Evolutionary conservation across 2,888 invertebrate genomes (phyloP), one percentile per base, ranked within the genome.

Genomic region (Leuctra nigra): DNA sequence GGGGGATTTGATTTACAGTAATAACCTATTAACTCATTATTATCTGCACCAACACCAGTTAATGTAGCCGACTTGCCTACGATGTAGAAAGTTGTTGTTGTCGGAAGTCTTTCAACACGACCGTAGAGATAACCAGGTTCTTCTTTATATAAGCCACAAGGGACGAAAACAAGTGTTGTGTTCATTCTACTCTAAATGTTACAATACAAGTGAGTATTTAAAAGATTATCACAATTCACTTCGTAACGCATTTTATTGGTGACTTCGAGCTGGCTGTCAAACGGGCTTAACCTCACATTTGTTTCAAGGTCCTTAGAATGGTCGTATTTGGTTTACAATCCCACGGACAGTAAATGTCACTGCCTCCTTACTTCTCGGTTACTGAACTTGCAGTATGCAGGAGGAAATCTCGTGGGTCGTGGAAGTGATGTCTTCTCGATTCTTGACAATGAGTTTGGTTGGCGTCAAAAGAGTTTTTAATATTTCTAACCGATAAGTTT

Each of bases 91-190:
- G 68, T 68, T 55, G 64, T 69, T 16, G 64, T 62, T 4, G 62
- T 63, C 2, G 54, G 55, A 0, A 54, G 25, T 47, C 68, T 67
- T 11, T 68, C 61, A 1, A 64, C 46, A 1, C 65, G 66, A 2
- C 71, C 71, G 53, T 64, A 67, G 55, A 70, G 62, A 44, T 66
- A 68, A 1, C 70, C 70, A 20, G 67, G 59, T 6, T 62, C 61
- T 38, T 67, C 62, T 16, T 54, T 52, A 16, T 54, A 46, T 23
- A 71, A 65, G n/a, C 52, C 55, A 33, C 62, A 58, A 4, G 71
- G 71, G 52, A 70, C 56, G 56, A 71, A 71, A 39, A 70, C 61
- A 20, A 70, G 54, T 4, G 70, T 25, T 7, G 67, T 67, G 53
- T 65, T 68, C 66, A 68, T 68, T 4, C 16, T 39, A 2, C 16